Conservation (phyloP, 2,888 invertebrate genomes). For the Horisme vitalbata region DNA sequence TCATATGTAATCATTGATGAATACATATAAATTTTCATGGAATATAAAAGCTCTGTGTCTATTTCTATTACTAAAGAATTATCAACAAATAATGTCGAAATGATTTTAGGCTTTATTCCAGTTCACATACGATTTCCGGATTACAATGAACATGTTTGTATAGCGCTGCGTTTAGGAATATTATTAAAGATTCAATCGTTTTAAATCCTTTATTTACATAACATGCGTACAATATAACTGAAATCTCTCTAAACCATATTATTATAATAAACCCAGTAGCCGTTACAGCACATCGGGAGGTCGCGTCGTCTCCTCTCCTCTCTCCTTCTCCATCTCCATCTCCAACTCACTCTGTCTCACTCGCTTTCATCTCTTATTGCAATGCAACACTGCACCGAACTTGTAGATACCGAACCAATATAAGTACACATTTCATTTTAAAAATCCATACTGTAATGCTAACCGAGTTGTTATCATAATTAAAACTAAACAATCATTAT, state of each 20-base stretch:
- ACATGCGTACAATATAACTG: constrained; percentile 67
- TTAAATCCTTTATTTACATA: constrained; percentile 78
- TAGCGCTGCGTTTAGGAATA: constrained; percentile 47
- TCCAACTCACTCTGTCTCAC: neutral
- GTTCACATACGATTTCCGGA: constrained; percentile 29
- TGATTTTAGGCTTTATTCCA: constrained; percentile 33
- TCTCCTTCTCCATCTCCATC: too few species aligned
- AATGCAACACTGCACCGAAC: neutral
- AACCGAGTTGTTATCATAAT: constrained; percentile 59
- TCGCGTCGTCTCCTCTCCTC: too few species aligned
- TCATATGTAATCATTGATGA: constrained; percentile 48
- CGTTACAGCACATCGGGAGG: constrained; percentile 36
- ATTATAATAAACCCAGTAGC: constrained; percentile 63
- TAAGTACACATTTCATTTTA: constrained; percentile 41
- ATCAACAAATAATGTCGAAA: constrained; percentile 10
- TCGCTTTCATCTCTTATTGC: neutral
- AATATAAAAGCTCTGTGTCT: constrained; percentile 51
- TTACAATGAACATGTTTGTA: constrained; percentile 32
- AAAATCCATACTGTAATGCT: constrained; percentile 46
- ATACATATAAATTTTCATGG: constrained; percentile 50
- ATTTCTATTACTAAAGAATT: constrained; percentile 34
- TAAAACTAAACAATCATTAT: constrained; percentile 66
- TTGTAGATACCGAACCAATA: neutral
- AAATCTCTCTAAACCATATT: constrained; percentile 62
- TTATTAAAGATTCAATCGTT: constrained; percentile 49